Base-by-base conservation (phyloP, 2,113 vertebrate genomes). In the Tiliqua scincoides region DNA sequence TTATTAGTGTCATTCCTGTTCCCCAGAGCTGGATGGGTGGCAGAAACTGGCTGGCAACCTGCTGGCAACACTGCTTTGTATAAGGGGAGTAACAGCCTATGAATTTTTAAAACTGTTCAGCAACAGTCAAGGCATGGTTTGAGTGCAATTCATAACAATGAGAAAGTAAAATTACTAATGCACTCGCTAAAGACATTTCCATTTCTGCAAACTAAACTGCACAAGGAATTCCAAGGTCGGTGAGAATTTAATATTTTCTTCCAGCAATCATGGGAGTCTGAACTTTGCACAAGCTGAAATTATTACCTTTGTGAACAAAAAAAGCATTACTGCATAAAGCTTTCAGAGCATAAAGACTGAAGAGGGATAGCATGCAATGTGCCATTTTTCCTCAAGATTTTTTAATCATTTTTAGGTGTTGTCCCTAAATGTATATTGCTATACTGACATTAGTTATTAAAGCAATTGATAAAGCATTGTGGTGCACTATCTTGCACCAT, bases 121-220 rank as follows among this genome's bases (percentile, higher is more conserved):
- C 91, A 96, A 93, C 90, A 91, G 86, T 21, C 91, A 85, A 21
- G 87, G 87, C 91, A 94, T 91, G 85, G 0, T 88, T 83, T 90
- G 74, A 92, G 84, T 82, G 90, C 92, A 91, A 95, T 94, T 94
- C 90, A 90, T 0, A 4, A 91, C 95, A 76, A 90, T 93, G 89
- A 94, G 91, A 94, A 95, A 92, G 91, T 27, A 76, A 87, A 93
- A 92, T 71, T 93, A 90, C 91, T 95, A 92, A 93, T 93, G 86
- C 71, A 84, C 63, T 91, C 78, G 91, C 85, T 93, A 89, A 90
- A 88, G 88, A 74, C 88, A 90, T 94, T 93, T 93, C 77, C 88
- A 91, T 83, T 93, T 87, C 61, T 93, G 92, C 85, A 95, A 91
- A 92, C 93, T 94, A 93, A 93, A 92, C 92, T 94, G 78, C 85